Conservation (phyloP, 30 jellyfish, hydroid and myxozoan species). For the Hydractinia symbiolongicarpus region DNA sequence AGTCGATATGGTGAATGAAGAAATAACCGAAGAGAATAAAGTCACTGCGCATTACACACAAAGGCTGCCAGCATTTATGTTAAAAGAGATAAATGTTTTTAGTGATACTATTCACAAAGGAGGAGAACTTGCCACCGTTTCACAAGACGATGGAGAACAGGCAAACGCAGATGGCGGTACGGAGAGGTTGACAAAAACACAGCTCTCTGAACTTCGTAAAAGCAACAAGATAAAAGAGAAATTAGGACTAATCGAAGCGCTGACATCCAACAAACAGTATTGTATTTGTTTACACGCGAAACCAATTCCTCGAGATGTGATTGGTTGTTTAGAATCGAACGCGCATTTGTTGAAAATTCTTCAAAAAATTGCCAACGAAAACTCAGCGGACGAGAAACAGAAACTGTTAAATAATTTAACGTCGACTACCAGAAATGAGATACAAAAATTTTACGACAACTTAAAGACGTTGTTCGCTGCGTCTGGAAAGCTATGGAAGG, state of each 20-base stretch:
- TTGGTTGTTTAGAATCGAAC: slow-evolving; percentile 46
- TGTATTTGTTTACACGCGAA: slow-evolving; percentile 69
- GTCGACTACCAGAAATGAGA: slow-evolving; percentile 26
- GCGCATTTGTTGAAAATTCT: slow-evolving; percentile 47
- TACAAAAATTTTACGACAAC: slow-evolving; percentile 34
- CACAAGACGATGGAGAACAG: background rate
- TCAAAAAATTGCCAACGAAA: slow-evolving; percentile 49
- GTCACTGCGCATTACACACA: slow-evolving; percentile 55
- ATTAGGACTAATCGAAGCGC: slow-evolving; percentile 76
- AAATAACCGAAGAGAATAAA: slow-evolving; percentile 47
- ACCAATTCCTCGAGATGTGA: slow-evolving; percentile 53
- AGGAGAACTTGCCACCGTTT: slow-evolving; percentile 25
- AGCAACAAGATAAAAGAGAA: slow-evolving; percentile 29
- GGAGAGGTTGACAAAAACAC: slow-evolving; percentile 11
- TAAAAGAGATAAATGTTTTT: slow-evolving; percentile 82
- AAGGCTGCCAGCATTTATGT: slow-evolving; percentile 94
- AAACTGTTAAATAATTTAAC: slow-evolving; percentile 39
- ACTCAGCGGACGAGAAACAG: slow-evolving; percentile 50
- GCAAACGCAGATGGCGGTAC: background rate
- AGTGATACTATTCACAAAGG: slow-evolving; percentile 66
- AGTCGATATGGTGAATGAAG: slow-evolving; percentile 96
- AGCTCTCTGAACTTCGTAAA: slow-evolving; percentile 26
- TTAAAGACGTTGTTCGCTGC: slow-evolving; percentile 42
- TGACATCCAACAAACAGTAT: slow-evolving; percentile 54
- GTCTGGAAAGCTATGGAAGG: slow-evolving; percentile 62